Evolutionary conservation across 2,797 vertebrate genomes (phyloP).

Genomic region (Pteronotus mesoamericanus): DNA sequence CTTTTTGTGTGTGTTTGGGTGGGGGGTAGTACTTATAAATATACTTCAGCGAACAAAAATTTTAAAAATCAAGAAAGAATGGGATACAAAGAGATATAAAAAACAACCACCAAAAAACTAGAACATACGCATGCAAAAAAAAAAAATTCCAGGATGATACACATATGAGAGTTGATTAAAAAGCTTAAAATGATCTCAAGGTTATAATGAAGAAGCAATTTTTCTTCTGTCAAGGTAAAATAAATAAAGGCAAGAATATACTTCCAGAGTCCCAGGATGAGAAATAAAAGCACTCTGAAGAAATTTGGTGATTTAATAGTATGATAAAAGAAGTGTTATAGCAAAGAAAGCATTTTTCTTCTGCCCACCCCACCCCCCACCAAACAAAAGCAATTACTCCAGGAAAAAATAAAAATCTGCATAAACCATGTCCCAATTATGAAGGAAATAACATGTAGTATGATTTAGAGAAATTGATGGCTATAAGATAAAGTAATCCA

Average conservation of each 20-base stretch:
- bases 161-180: not conserved
- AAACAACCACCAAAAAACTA: no score
- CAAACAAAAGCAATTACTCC: not conserved
- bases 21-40: not conserved
- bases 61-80: not conserved
- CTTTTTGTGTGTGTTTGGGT: not conserved
- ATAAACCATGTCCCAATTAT: no score
- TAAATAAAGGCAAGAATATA: not conserved
- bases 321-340: not conserved
- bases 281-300: constrained; percentile 1
- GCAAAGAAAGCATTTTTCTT: not conserved
- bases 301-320: not conserved
- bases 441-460: no score
- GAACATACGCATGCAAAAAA: not conserved
- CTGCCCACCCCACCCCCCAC: no score
- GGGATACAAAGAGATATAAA: not conserved
- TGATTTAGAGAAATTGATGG: no score
- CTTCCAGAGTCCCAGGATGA: not conserved
- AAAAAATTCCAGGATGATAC: not conserved
- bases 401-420: no score
- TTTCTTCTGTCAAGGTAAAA: constrained; percentile 14
- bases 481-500: no score
- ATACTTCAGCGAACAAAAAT: not conserved
- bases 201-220: not conserved
- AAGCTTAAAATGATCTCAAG: not conserved